Evolutionary conservation across 2,797 vertebrate species (phyloP).

Genomic region (Gadopsis marmoratus): DNA sequence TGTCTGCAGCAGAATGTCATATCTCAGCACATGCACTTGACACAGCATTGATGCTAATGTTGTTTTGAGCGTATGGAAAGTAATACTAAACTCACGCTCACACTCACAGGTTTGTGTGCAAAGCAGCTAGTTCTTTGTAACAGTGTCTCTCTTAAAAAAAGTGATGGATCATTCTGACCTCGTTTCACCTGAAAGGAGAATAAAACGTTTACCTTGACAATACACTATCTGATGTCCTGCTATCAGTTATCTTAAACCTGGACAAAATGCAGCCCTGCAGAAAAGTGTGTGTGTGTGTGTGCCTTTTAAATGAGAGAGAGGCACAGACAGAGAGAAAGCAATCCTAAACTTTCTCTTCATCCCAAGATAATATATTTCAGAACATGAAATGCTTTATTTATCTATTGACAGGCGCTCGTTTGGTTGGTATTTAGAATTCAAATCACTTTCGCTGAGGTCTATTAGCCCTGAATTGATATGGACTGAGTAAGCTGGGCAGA

Average conservation of each 20-base stretch:
- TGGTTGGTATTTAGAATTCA: conserved; percentile 66
- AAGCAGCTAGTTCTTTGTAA: neutral
- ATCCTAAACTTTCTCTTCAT: conserved; percentile 21
- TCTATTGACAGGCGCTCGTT: conserved; percentile 41
- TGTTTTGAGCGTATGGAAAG: neutral
- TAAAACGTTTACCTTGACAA: conserved; percentile 25
- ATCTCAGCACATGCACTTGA: neutral
- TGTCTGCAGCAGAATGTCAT: neutral
- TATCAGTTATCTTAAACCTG: conserved; percentile 46
- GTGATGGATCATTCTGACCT: conserved; percentile 30
- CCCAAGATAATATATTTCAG: conserved; percentile 29
- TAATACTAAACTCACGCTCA: neutral
- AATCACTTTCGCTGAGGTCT: conserved; percentile 61
- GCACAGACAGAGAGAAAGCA: neutral
- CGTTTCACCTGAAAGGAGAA: conserved; percentile 15
- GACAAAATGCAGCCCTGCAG: conserved; percentile 11
- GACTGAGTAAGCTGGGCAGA: conserved; percentile 53
- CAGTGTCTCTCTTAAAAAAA: neutral
- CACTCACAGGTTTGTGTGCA: too few species aligned
- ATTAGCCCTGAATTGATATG: conserved; percentile 67
- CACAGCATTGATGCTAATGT: neutral
- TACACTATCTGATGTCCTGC: conserved; percentile 47
- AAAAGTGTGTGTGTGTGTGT: conserved; percentile 12
- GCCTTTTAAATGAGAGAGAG: conserved; percentile 2
- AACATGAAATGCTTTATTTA: conserved; percentile 52